A percentile compares a stretch with the other conserved stretches of the same genome.
These are phyloP conservation scores for Myopa tessellatipennis DNA, from an alignment of 2,888 invertebrate species.

Conservation along the genomic window DNA sequence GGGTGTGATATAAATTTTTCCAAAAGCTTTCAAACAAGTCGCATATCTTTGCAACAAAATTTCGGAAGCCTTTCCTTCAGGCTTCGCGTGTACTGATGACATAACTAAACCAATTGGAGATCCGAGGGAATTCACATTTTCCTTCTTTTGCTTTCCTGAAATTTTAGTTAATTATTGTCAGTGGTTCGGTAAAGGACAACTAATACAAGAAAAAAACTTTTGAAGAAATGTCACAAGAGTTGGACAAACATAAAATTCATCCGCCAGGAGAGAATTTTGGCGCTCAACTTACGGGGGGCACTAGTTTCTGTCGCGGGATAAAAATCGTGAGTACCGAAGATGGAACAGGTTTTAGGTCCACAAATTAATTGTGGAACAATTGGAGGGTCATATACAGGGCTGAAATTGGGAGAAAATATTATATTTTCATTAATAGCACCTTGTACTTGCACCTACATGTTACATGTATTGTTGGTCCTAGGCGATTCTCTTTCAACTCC, in stretches of 20 bases:
- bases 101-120: conserved; percentile 56
- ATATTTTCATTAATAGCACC: not conserved
- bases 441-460: conserved; percentile 9
- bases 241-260: not conserved
- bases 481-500: conserved; percentile 20
- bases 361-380: conserved; percentile 46
- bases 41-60: conserved; percentile 54
- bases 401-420: conserved; percentile 3
- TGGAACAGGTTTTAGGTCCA: conserved; percentile 49
- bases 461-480: conserved; percentile 5
- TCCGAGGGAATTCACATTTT: conserved; percentile 47
- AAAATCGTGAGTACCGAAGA: conserved; percentile 53
- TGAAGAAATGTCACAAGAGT: not conserved
- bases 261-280: not conserved
- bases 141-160: conserved; percentile 30
- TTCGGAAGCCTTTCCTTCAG: conserved; percentile 44
- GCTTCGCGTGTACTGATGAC: conserved; percentile 48
- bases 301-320: conserved; percentile 48
- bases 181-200: not conserved
- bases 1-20: conserved; percentile 58
- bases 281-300: conserved; percentile 37
- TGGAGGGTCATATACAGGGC: conserved; percentile 27
- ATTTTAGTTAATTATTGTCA: not conserved
- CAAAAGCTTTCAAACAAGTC: conserved; percentile 59
- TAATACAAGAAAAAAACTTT: not conserved